Conservation (phyloP, 2,888 invertebrate species). For the Trachelus troglodyta region DNA sequence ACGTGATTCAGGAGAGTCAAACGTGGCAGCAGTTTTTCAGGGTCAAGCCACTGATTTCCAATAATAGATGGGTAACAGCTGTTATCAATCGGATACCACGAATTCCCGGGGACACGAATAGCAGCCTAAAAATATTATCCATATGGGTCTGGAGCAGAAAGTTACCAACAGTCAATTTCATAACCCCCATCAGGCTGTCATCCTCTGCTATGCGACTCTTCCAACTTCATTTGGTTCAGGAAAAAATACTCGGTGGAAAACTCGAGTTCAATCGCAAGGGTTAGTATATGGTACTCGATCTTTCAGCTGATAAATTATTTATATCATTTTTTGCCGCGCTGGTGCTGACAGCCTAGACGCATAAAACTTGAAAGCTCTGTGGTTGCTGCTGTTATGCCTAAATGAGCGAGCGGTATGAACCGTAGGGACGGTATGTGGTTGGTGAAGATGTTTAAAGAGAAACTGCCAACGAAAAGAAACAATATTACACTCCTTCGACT, state of each 20-base stretch:
- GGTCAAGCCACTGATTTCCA: neutral
- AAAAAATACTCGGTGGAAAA: neutral
- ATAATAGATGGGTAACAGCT: neutral
- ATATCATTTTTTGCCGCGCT: neutral
- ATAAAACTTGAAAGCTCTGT: neutral
- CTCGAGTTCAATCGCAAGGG: neutral
- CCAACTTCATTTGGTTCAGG: neutral
- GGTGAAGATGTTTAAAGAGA: constrained; percentile 2
- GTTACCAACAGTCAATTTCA: neutral
- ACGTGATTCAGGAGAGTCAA: neutral
- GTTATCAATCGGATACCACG: neutral
- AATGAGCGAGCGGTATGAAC: neutral
- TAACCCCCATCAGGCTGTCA: neutral
- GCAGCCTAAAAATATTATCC: neutral
- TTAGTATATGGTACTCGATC: neutral
- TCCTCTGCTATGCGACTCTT: neutral
- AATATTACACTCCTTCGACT: neutral
- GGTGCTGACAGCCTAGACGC: neutral
- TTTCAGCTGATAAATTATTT: neutral
- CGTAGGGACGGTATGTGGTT: neutral
- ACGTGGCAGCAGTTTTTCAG: neutral
- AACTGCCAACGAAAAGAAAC: neutral
- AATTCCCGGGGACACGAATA: neutral
- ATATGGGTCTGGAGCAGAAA: neutral
- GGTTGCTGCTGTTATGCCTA: neutral